Percentiles rank a stretch among this genome's conserved stretches.
phyloP scores from a whole-genome alignment of 2,888 invertebrate species.

The Epinotia bilunana region DNA sequence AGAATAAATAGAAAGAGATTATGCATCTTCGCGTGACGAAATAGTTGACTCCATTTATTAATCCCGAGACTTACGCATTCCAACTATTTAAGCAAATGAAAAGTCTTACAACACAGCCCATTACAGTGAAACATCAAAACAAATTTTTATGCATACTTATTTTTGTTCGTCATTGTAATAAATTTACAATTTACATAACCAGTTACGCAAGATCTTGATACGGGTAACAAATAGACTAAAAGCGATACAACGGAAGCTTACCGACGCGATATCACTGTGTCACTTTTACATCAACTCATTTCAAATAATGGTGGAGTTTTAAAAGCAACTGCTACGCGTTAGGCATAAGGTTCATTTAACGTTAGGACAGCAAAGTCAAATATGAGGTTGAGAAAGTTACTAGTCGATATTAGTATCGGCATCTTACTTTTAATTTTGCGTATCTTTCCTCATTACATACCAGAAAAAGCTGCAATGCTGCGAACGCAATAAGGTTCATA shows the following conservation, averaged over 20 bases:
- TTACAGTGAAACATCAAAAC: conserved; percentile 30
- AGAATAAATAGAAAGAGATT: too few relatives aligned
- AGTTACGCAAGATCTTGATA: conserved; percentile 71
- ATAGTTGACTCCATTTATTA: background rate
- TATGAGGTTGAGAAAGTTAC: background rate
- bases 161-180: conserved; percentile 25
- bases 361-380: background rate
- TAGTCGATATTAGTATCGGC: conserved; percentile 8
- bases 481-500: background rate
- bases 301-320: background rate
- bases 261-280: conserved; percentile 51
- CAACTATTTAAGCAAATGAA: conserved; percentile 21
- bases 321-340: background rate
- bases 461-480: background rate
- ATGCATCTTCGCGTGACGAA: background rate
- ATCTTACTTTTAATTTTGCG: conserved; percentile 2
- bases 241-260: conserved; percentile 65
- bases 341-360: background rate
- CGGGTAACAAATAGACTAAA: conserved; percentile 69
- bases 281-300: background rate
- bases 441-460: background rate
- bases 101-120: conserved; percentile 8
- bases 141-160: background rate
- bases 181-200: conserved; percentile 56
- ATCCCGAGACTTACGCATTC: background rate